Evolutionary conservation across 1,140 invertebrate species (phyloP), one percentile per base, ranked within the genome.

Genomic region (Drosophila mojavensis): DNA sequence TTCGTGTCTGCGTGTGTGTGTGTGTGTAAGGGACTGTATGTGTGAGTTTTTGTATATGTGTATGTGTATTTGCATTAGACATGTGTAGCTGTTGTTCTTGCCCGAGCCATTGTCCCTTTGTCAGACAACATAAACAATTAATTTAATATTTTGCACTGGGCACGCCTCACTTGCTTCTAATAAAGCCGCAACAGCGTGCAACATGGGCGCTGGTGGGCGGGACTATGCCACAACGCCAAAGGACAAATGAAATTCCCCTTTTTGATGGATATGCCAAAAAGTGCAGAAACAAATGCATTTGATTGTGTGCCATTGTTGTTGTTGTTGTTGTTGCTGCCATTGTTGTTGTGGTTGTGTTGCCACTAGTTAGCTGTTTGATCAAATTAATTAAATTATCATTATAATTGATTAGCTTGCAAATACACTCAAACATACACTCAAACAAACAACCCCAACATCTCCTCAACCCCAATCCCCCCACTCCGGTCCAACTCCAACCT

Each of bases 371-470:
- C 53, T 79, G 71, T 88, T 88, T 79, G 77, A 74, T 71, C 64
- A 71, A 74, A 75, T 75, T 79, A 86, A 86, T 88, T 88, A 79
- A 86, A 88, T 74, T 68, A 77, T 64, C 79, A 83, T 72, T 80
- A 71, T 78, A 86, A 86, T 88, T 83, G 83, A 86, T 86, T 83
- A 71, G 79, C 65, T 60, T 43, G 54, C 28, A 73, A 63, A 53
- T 64, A 47, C 51, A 71, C 51, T 75, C 67, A 59, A 1, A 28
- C 10, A 61, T 4, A 47, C 24, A 13, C 24, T 51, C 9, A 55
- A 30, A n/a, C n/a, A 65, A 24, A 24, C 20, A 1, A 24, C 3
- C 20, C 20, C 20, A 24, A 24, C 20, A 24, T 24, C 20, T 24
- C 13, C n/a, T 58, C 10, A 0, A 1, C n/a, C 43, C 43, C 4